Evolutionary conservation across 2,113 vertebrate species (phyloP), one percentile per base, ranked within the genome.

Genomic region (Balaenoptera acutorostrata): DNA sequence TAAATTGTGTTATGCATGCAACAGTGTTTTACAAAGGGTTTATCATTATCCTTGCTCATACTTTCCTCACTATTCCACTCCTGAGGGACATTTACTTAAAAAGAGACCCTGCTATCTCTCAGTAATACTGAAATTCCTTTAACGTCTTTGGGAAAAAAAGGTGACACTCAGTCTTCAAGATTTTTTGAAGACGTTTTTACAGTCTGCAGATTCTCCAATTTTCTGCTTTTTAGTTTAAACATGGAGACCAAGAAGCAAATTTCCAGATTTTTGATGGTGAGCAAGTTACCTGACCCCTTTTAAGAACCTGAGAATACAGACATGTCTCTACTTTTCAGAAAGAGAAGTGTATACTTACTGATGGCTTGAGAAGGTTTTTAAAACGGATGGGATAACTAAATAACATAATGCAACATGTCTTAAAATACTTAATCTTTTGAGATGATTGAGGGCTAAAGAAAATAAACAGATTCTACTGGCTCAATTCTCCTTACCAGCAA

Each of bases 401-500:
- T 46, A 72, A 71, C 5, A 36, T 29, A 85, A 88, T 11, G 8
- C 13, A 39, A 57, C 21, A 49, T 14, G 41, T 49, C 36, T 29
- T 57, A 36, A 72, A 72, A 39, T n/a, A 59, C 17, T 84, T 80
- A 17, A 27, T 63, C 72, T 36, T 61, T 17, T 64, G 23, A 87
- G 61, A 61, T 3, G 25, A 66, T 3, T 7, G 5, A 14, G 84
- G 71, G 49, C 33, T 13, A n/a, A 55, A 86, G 46, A 46, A 49
- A 77, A 64, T 0, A 78, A 68, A 83, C 0, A 4, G 27, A 41
- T 12, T 18, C 20, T 9, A 12, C 6, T 3, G 55, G 88, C 33
- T 78, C 44, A 44, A 8, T 52, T 63, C 69, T 96, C 98, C 99
- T 99, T 99, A 99, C 99, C 99, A 99, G 98, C 97, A 99, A 97